Percentiles rank a stretch among this genome's conserved stretches.
Evolutionary conservation across 1,140 invertebrate genomes (phyloP).

Genomic region (Cherax quadricarinatus): DNA sequence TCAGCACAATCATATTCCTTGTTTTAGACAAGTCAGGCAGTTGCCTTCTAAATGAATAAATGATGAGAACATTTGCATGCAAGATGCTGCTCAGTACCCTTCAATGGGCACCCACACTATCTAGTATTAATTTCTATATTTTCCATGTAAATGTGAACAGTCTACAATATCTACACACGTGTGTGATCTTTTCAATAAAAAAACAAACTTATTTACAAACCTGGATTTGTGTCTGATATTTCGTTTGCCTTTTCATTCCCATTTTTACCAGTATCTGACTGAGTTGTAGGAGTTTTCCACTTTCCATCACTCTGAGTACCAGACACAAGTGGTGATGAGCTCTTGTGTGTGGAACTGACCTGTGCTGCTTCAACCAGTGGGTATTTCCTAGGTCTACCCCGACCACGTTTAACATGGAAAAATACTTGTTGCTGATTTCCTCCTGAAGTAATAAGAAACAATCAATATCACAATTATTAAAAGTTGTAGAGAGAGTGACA

Average conservation of each 20-base stretch:
- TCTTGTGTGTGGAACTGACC: not conserved
- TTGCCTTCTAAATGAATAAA: no score
- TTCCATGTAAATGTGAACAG: no score
- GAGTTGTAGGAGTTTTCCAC: not conserved
- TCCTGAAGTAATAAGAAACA: not conserved
- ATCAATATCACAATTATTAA: not conserved
- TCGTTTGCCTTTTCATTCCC: not conserved
- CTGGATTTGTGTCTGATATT: not conserved
- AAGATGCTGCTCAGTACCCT: no score
- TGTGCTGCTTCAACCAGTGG: not conserved
- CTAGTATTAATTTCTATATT: no score
- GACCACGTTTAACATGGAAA: not conserved
- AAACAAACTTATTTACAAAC: not conserved
- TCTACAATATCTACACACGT: no score
- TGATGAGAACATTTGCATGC: no score
- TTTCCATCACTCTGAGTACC: not conserved
- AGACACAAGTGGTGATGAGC: not conserved
- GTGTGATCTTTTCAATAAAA: no score
- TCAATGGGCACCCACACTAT: no score
- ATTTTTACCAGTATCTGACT: not conserved
- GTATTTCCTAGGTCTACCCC: conserved; percentile 6
- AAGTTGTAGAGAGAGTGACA: no score
- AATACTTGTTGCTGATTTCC: not conserved
- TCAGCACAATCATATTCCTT: no score
- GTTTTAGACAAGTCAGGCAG: no score